Evolutionary conservation across 2,113 vertebrate genomes (phyloP).

Genomic region (Sylvilagus bachmani): DNA sequence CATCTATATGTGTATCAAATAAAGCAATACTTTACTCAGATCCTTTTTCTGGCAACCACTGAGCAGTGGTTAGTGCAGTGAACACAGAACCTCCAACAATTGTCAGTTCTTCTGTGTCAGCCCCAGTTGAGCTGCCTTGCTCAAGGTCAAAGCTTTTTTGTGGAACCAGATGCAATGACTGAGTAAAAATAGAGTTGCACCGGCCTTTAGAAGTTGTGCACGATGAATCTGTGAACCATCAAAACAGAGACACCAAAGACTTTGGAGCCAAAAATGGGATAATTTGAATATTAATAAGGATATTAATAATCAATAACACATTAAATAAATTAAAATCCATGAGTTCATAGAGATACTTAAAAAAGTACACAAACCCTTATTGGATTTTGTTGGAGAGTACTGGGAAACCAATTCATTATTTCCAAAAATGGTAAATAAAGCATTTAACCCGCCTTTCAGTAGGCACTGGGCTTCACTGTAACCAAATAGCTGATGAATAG

Average conservation of each 20-base stretch:
- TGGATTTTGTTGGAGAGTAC: background rate
- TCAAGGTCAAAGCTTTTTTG: background rate
- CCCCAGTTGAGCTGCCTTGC: background rate
- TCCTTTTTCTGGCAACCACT: background rate
- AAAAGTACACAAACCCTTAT: slow-evolving; percentile 16
- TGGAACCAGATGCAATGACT: background rate
- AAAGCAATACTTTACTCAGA: background rate
- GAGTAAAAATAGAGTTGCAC: background rate
- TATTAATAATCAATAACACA: background rate
- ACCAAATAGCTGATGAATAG: slow-evolving; percentile 6
- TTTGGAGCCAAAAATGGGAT: background rate
- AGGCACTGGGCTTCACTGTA: background rate
- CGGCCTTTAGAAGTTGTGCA: background rate
- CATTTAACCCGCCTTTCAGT: slow-evolving; percentile 17
- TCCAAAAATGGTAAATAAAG: background rate
- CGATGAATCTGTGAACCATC: background rate
- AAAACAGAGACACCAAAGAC: background rate
- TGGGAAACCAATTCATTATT: slow-evolving; percentile 10
- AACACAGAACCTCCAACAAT: background rate
- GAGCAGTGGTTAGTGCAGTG: background rate
- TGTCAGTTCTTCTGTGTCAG: background rate
- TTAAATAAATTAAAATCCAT: background rate
- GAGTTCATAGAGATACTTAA: background rate
- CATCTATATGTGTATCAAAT: background rate
- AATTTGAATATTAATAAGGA: slow-evolving; percentile 12